Evolutionary conservation across 1,140 invertebrate species (phyloP).

Genomic region (Nebria ingens): DNA sequence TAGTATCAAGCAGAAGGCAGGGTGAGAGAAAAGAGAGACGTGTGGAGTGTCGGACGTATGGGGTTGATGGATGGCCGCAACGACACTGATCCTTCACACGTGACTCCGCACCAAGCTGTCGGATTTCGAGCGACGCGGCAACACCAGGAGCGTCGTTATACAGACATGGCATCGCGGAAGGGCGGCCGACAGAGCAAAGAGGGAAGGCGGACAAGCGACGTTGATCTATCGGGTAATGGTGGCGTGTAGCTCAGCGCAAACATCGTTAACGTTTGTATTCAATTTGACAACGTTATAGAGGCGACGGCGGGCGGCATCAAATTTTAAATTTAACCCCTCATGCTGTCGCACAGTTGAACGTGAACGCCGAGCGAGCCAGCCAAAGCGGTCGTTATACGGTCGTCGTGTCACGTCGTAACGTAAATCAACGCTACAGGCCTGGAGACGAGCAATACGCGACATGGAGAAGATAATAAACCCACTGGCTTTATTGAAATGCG

Average conservation of each 20-base stretch:
- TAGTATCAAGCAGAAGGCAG: background rate
- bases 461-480: too few relatives aligned
- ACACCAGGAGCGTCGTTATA: background rate
- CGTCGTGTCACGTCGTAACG: background rate
- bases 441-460: background rate
- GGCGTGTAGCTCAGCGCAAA: background rate
- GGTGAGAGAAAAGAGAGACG: background rate
- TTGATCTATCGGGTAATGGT: background rate
- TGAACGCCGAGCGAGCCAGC: background rate
- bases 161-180: background rate
- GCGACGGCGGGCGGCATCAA: background rate
- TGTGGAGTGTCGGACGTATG: background rate
- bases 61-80: slow-evolving; percentile 23
- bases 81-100: slow-evolving; percentile 28
- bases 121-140: slow-evolving; percentile 14
- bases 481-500: background rate
- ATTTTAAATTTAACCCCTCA: background rate
- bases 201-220: background rate
- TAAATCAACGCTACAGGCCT: background rate
- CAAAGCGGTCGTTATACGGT: background rate
- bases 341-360: background rate
- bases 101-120: slow-evolving; percentile 22
- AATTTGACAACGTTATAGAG: background rate
- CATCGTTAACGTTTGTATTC: slow-evolving; percentile 7
- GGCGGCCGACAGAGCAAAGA: too few relatives aligned